Conservation (phyloP, 2,888 invertebrate genomes). For the Nematopogon swammerdamellus region DNA sequence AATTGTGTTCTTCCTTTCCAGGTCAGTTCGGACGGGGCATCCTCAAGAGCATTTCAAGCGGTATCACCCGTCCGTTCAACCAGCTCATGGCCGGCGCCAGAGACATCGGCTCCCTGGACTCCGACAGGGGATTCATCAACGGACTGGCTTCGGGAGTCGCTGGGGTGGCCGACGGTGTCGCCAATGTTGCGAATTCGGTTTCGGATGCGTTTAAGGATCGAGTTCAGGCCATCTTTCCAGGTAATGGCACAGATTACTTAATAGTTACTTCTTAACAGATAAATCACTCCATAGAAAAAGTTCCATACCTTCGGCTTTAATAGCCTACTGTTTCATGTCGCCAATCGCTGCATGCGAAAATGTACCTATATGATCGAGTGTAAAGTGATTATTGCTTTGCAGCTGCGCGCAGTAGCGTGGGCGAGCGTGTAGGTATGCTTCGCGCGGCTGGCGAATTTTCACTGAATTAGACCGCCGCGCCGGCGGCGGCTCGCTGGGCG, state of each 20-base stretch:
- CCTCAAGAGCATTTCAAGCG: slow-evolving; percentile 36
- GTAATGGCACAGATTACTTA: slow-evolving; percentile 19
- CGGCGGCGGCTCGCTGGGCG: too few species aligned
- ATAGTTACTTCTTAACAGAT: too few species aligned
- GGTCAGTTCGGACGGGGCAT: slow-evolving; percentile 49
- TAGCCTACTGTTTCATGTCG: too few species aligned
- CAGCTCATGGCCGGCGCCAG: slow-evolving; percentile 54
- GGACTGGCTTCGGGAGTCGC: slow-evolving; percentile 39
- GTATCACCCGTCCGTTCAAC: slow-evolving; percentile 48
- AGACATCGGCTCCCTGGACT: slow-evolving; percentile 60
- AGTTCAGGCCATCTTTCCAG: slow-evolving; percentile 57
- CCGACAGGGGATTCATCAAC: slow-evolving; percentile 53
- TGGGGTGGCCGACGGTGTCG: slow-evolving; percentile 22
- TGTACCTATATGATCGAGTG: too few species aligned
- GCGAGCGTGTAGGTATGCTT: too few species aligned
- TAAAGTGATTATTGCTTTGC: too few species aligned
- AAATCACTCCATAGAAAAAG: too few species aligned
- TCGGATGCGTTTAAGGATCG: slow-evolving; percentile 48
- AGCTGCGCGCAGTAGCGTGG: too few species aligned
- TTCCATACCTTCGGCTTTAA: too few species aligned
- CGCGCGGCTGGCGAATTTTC: too few species aligned
- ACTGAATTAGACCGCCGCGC: too few species aligned
- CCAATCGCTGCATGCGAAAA: too few species aligned
- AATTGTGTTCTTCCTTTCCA: slow-evolving; percentile 12
- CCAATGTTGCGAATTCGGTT: slow-evolving; percentile 34